Conservation (phyloP, 1,140 invertebrate species). For the Chironomus tepperi region DNA sequence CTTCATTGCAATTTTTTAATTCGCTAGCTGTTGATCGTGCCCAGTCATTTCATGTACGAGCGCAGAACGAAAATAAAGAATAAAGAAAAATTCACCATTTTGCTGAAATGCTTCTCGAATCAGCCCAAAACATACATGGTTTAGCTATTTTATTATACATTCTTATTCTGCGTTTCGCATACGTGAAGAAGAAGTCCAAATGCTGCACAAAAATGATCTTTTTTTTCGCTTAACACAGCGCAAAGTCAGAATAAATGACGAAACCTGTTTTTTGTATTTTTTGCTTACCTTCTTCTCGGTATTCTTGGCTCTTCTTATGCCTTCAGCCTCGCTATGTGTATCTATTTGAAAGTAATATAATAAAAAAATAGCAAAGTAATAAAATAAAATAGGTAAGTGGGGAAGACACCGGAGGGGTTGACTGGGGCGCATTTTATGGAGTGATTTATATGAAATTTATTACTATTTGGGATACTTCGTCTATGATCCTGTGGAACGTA, state of each 20-base stretch:
- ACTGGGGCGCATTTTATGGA: too few relatives aligned
- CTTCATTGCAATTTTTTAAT: conserved; percentile 3
- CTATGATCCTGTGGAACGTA: too few relatives aligned
- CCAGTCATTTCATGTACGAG: background rate
- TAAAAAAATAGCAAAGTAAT: too few relatives aligned
- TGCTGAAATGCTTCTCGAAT: background rate
- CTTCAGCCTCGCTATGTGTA: too few relatives aligned
- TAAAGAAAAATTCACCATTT: background rate
- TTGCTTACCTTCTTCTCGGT: background rate
- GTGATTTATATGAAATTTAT: too few relatives aligned
- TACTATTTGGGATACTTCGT: too few relatives aligned
- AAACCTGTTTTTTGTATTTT: conserved; percentile 20
- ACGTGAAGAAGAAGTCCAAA: background rate
- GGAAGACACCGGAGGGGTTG: too few relatives aligned
- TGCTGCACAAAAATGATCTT: conserved; percentile 10
- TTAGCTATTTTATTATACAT: background rate
- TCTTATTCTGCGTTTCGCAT: conserved; percentile 7
- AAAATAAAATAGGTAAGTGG: too few relatives aligned
- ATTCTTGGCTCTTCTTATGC: background rate
- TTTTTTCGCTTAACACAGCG: background rate
- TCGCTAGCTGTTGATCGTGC: background rate
- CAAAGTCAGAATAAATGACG: conserved; percentile 1
- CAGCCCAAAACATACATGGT: background rate
- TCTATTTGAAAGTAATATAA: too few relatives aligned
- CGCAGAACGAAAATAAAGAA: background rate